Evolutionary conservation across 2,113 vertebrate species (phyloP), one percentile per base, ranked within the genome.

Genomic region (Mirza zaza): DNA sequence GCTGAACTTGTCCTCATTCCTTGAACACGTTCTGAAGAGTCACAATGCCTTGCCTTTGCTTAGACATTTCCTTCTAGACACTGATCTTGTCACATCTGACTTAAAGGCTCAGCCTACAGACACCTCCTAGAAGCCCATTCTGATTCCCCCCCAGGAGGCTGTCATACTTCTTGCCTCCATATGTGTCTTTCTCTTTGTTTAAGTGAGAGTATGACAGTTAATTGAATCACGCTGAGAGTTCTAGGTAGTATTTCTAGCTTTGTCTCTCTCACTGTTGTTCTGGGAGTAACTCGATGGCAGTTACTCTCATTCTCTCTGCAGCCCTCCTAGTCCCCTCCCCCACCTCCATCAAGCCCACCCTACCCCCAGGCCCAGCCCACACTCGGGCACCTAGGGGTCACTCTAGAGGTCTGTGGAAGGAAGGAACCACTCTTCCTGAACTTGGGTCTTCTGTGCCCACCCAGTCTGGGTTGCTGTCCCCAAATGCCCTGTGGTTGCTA

Each of bases 401-500:
- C 77, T 65, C 29, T 14, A 36, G 57, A 29, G 1, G 9, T 87
- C 45, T 67, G 34, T 63, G 34, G 12, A 23, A 63, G 9, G 32
- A 50, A 82, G 85, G 52, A 65, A 45, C 55, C 67, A 14, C 39
- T n/a, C 36, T 27, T 27, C 61, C 90, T 93, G 4, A 70, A 55
- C 68, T 29, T 84, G 90, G 61, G 61, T 82, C 45, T 70, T 50
- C 36, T 27, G 14, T 52, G 57, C 65, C 42, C 32, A 13, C 93
- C 67, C 50, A 76, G 89, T 36, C 73, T 93, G 50, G 14, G 34
- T 79, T 79, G 32, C 59, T 97, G 94, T 98, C 96, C 97, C 87
- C 27, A 63, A 61, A 96, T 91, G 96, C 96, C 96, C 97, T 45
- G 2, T 42, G 90, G 68, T 96, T 97, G 96, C 94, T 95, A 50